Percentiles rank a stretch among this genome's conserved stretches.
phyloP scores from a whole-genome alignment of 1,140 invertebrate genomes.

The Elymnias hypermnestra region DNA sequence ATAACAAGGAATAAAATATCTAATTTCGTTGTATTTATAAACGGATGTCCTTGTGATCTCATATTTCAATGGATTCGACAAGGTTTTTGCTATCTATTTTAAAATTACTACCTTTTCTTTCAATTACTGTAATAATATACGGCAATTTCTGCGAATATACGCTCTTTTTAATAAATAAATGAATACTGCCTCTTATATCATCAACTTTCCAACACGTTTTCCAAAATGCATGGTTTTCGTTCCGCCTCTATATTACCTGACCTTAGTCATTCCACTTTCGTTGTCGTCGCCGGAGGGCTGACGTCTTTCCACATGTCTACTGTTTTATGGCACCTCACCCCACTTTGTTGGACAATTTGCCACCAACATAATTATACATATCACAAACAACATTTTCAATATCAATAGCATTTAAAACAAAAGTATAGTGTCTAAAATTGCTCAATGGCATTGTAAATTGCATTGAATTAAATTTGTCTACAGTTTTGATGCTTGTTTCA shows the following conservation, averaged over 20 bases:
- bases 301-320: constrained; percentile 39
- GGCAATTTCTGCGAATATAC: too few relatives aligned
- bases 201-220: constrained; percentile 14
- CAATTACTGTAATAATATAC: too few relatives aligned
- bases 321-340: constrained; percentile 57
- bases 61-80: too few relatives aligned
- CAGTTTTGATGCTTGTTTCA: neutral
- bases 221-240: constrained; percentile 8
- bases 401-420: constrained; percentile 6
- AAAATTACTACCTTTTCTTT: too few relatives aligned
- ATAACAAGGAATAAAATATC: too few relatives aligned
- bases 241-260: constrained; percentile 14
- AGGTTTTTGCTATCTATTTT: too few relatives aligned
- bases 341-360: constrained; percentile 19
- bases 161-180: too few relatives aligned
- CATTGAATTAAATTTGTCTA: too few relatives aligned
- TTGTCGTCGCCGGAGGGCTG: constrained; percentile 41
- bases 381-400: neutral
- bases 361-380: constrained; percentile 10
- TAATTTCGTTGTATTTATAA: too few relatives aligned
- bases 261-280: constrained; percentile 50
- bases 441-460: neutral
- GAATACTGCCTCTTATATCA: constrained; percentile 9
- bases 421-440: constrained; percentile 6
- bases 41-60: too few relatives aligned